phyloP scores from a whole-genome alignment of 2,888 invertebrate genomes.

The Chironomus riparius region DNA sequence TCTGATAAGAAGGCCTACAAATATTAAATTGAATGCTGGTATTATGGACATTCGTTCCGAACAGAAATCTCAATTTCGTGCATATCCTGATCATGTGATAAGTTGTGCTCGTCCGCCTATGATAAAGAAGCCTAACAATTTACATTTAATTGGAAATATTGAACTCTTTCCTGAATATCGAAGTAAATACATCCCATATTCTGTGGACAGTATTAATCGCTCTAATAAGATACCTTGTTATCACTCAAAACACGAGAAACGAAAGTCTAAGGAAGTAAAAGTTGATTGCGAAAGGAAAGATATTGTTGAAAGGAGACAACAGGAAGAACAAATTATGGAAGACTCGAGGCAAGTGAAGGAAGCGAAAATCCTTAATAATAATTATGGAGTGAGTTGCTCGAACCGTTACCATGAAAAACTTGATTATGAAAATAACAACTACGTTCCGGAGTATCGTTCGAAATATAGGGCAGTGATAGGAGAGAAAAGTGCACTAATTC shows the following conservation, averaged over 20 bases:
- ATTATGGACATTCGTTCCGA: constrained; percentile 38
- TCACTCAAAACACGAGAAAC: neutral
- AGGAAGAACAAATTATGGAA: neutral
- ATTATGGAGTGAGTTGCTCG: neutral
- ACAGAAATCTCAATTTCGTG: constrained; percentile 39
- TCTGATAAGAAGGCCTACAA: constrained; percentile 10
- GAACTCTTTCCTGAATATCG: constrained; percentile 36
- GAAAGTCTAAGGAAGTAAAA: neutral
- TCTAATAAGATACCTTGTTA: constrained; percentile 11
- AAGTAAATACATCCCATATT: constrained; percentile 34
- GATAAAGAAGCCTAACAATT: constrained; percentile 36
- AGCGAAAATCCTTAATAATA: neutral
- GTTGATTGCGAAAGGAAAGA: neutral
- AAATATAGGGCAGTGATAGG: constrained; percentile 39
- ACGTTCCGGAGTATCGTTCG: constrained; percentile 37
- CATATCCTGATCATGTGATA: constrained; percentile 35
- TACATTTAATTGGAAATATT: constrained; percentile 33
- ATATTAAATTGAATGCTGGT: constrained; percentile 13
- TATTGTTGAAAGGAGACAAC: neutral
- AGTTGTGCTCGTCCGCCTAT: constrained; percentile 31
- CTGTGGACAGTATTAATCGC: constrained; percentile 10
- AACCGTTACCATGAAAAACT: constrained; percentile 30
- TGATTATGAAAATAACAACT: constrained; percentile 30
- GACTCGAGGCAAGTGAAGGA: neutral
- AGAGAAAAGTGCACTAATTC: constrained; percentile 40